phyloP scores from a whole-genome alignment of 2,888 invertebrate genomes.

The Drosophila meridiana region DNA sequence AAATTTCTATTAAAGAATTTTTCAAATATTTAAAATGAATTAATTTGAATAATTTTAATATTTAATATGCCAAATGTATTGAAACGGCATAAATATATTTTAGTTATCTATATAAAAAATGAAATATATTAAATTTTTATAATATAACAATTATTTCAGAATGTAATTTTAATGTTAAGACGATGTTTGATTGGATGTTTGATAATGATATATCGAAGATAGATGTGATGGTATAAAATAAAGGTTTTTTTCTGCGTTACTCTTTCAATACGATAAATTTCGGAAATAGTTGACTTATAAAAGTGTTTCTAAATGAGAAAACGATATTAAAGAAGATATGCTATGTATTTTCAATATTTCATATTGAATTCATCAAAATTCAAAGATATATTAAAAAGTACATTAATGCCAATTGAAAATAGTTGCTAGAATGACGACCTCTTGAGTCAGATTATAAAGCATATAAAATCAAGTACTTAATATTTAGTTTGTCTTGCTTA shows the following conservation, averaged over 20 bases:
- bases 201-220: too few relatives aligned
- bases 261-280: not conserved
- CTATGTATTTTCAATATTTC: not conserved
- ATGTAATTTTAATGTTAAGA: too few relatives aligned
- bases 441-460: not conserved
- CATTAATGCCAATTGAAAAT: constrained; percentile 3
- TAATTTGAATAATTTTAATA: too few relatives aligned
- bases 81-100: too few relatives aligned
- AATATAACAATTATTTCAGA: too few relatives aligned
- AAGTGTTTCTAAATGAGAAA: not conserved
- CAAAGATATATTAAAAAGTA: not conserved
- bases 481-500: constrained; percentile 42
- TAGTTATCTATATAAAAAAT: not conserved
- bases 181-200: too few relatives aligned
- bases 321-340: not conserved
- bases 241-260: not conserved
- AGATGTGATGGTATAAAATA: too few relatives aligned
- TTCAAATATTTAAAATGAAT: too few relatives aligned
- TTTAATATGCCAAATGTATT: too few relatives aligned
- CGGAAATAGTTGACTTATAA: not conserved
- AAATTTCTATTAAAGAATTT: too few relatives aligned
- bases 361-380: too few relatives aligned
- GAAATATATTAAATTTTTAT: too few relatives aligned
- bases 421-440: not conserved
- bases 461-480: not conserved